These are phyloP conservation scores for Onychorhynchus coronatus DNA, from an alignment of 2,113 vertebrate species.

Conservation along the genomic window DNA sequence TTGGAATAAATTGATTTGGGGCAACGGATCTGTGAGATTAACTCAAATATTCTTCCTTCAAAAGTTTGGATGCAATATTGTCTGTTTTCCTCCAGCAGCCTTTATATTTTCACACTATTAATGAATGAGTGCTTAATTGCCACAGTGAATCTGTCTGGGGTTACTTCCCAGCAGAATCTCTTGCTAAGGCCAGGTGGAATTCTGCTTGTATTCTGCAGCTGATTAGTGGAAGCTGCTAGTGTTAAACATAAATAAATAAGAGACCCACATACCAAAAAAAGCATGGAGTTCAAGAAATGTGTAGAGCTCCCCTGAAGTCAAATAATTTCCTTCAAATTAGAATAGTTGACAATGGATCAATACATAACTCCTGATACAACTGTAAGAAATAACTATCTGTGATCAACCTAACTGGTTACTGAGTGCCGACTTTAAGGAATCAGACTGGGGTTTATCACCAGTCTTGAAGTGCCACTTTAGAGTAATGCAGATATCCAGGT, in stretches of 20 bases:
- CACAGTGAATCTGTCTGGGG: conserved; percentile 13
- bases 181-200: conserved; percentile 49
- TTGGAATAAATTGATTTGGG: not conserved
- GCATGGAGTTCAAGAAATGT: not conserved
- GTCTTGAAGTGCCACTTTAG: not conserved
- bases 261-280: not conserved
- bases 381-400: not conserved
- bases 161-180: conserved; percentile 25
- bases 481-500: not conserved
- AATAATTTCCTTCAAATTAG: conserved; percentile 45
- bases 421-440: not conserved
- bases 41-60: not conserved
- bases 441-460: not conserved
- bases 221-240: conserved; percentile 43
- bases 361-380: conserved; percentile 37
- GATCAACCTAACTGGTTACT: not conserved
- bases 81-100: not conserved
- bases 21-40: not conserved
- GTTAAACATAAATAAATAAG: conserved; percentile 41
- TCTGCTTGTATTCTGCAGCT: conserved; percentile 1
- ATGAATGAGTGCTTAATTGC: conserved; percentile 35
- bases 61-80: not conserved
- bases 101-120: conserved; percentile 49
- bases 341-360: conserved; percentile 19
- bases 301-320: conserved; percentile 2